Evolutionary conservation across 2,113 vertebrate genomes (phyloP), one percentile per base, ranked within the genome.

Genomic region (Pelvicachromis taeniatus): DNA sequence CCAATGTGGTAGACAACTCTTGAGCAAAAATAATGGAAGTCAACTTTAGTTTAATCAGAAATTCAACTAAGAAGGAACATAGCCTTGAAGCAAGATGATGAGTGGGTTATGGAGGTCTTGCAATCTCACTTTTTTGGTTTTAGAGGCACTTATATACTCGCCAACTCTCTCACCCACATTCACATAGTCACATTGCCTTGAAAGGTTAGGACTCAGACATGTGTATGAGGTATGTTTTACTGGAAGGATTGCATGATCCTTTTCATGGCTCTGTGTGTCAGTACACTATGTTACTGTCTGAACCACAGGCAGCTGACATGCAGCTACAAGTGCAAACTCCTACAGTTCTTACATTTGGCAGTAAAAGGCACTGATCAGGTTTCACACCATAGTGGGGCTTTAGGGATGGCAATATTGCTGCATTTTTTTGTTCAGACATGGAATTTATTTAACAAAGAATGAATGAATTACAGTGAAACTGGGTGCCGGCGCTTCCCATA

Each of bases 201-300:
- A 87, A 87, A 78, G 16, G 16, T 31, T 21, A 5, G 31, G 12
- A 7, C 65, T 65, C 21, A 35, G 73, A 38, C 40, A 23, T 56
- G 35, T 52, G 59, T 31, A 19, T 58, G 61, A 9, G 48, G 26
- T 26, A 17, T 79, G 80, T 63, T 4, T 88, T 88, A 88, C 23
- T 87, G 80, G 88, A 89, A 81, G 8, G 87, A 59, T 56, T 56
- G 59, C 53, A 61, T 59, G 88, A 7, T 82, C 19, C 26, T 40
- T 33, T 21, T 9, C 10, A 40, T 63, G 45, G 21, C 70, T 42
- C 54, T n/a, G 59, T 56, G 81, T 48, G 70, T 42, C 68, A 48
- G 84, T 7, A 85, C 77, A 56, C 63, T 82, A 61, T 81, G 77
- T 85, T 26, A 77, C 77, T 14, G 50, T 85, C 19, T 81, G 59